These are phyloP conservation scores for Dysmachus trigonus DNA, from an alignment of 2,888 invertebrate genomes.

Conservation along the genomic window DNA sequence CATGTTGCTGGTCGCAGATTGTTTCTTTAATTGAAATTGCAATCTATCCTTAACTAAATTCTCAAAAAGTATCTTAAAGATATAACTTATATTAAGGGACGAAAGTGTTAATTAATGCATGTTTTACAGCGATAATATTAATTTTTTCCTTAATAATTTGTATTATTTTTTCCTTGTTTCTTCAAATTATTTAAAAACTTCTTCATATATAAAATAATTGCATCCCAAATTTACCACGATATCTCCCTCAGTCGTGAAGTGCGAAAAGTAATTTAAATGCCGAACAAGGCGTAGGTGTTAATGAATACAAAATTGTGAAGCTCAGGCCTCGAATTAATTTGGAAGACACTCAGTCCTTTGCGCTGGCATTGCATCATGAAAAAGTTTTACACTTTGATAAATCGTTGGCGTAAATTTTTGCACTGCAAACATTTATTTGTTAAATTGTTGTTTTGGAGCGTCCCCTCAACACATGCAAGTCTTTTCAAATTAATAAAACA, in stretches of 20 bases:
- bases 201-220: background rate
- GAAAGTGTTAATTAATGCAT: background rate
- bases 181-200: background rate
- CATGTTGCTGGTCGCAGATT: too few relatives aligned
- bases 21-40: too few relatives aligned
- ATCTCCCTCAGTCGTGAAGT: background rate
- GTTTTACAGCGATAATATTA: background rate
- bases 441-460: slow-evolving; percentile 24
- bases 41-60: too few relatives aligned
- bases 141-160: too few relatives aligned
- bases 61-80: too few relatives aligned
- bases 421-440: slow-evolving; percentile 30
- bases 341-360: background rate
- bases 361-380: background rate
- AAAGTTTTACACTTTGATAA: slow-evolving; percentile 23
- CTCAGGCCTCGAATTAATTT: background rate
- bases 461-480: slow-evolving; percentile 30
- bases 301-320: background rate
- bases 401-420: slow-evolving; percentile 34
- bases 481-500: slow-evolving; percentile 35
- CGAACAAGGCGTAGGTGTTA: background rate
- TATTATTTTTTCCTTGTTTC: too few relatives aligned
- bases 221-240: background rate
- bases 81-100: background rate
- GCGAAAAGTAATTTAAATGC: background rate